Conservation (phyloP, 37 sponge, comb jelly and placozoan species). For the Cliona cf. orientalis region DNA sequence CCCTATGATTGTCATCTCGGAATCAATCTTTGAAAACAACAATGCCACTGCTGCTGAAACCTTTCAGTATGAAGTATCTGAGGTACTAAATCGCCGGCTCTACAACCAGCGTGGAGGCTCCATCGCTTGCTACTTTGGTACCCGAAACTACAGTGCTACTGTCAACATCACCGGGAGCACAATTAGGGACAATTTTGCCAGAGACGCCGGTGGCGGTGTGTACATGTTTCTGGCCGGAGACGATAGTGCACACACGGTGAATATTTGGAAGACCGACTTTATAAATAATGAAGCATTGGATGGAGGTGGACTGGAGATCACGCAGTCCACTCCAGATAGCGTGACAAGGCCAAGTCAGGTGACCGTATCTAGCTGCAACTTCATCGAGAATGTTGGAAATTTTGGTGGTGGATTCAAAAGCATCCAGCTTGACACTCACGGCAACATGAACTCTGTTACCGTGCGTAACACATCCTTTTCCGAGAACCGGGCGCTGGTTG, state of each 20-base stretch:
- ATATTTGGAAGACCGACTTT: background rate
- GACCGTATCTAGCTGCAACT: background rate
- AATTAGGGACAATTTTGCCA: background rate
- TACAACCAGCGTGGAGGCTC: conserved; percentile 29
- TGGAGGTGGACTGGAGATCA: conserved; percentile 36
- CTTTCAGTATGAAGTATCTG: background rate
- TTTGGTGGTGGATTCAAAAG: conserved; percentile 31
- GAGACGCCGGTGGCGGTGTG: conserved; percentile 11
- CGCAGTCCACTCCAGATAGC: background rate
- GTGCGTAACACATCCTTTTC: background rate
- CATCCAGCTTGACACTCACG: background rate
- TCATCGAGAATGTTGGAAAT: conserved; percentile 16
- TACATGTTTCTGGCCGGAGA: conserved; percentile 13
- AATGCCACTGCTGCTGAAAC: background rate
- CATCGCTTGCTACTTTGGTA: conserved; percentile 25
- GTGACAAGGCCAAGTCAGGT: background rate
- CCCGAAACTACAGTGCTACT: background rate
- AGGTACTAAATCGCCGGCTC: background rate
- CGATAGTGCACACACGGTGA: conserved; percentile 1
- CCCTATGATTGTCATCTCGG: conserved; percentile 7
- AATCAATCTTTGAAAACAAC: conserved; percentile 2
- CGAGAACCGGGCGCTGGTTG: background rate
- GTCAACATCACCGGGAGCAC: background rate
- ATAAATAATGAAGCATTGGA: conserved; percentile 7
- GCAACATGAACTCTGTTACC: background rate